Conservation (phyloP, 2,113 vertebrate species). For the Falcunculus frontatus region DNA sequence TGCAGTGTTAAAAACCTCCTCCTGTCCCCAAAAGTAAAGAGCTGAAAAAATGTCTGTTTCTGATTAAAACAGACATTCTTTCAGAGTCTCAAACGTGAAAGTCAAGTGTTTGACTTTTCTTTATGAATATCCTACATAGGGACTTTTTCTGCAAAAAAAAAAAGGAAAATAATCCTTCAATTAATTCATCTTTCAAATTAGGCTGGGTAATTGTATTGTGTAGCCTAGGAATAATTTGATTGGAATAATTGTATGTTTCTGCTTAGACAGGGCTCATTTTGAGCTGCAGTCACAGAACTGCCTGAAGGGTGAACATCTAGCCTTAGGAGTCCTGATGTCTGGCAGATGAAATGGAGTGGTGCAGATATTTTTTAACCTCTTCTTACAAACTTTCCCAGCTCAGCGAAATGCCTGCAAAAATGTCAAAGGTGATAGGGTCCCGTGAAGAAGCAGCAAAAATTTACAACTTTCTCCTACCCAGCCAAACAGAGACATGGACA, state of each 20-base stretch:
- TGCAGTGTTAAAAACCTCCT: background rate
- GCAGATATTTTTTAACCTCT: background rate
- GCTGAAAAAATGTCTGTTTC: background rate
- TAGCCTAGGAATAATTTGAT: slow-evolving; percentile 29
- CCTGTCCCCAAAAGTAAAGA: background rate
- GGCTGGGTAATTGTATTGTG: slow-evolving; percentile 30
- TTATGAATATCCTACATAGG: background rate
- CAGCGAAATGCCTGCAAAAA: background rate
- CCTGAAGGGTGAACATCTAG: background rate
- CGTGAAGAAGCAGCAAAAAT: background rate
- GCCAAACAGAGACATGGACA: background rate
- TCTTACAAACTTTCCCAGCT: background rate
- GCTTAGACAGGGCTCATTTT: slow-evolving; percentile 18
- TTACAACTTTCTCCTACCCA: background rate
- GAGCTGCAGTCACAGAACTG: slow-evolving; percentile 4
- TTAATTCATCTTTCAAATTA: slow-evolving; percentile 56
- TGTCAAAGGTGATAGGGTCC: background rate
- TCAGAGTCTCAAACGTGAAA: background rate
- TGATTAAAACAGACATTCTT: background rate
- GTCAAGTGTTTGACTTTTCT: background rate
- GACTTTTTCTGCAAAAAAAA: background rate
- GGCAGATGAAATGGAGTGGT: background rate
- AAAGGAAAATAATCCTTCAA: background rate
- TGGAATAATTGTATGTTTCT: slow-evolving; percentile 40
- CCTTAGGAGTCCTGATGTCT: background rate